Evolutionary conservation across 2,888 invertebrate genomes (phyloP).

Genomic region (Clanis bilineata): DNA sequence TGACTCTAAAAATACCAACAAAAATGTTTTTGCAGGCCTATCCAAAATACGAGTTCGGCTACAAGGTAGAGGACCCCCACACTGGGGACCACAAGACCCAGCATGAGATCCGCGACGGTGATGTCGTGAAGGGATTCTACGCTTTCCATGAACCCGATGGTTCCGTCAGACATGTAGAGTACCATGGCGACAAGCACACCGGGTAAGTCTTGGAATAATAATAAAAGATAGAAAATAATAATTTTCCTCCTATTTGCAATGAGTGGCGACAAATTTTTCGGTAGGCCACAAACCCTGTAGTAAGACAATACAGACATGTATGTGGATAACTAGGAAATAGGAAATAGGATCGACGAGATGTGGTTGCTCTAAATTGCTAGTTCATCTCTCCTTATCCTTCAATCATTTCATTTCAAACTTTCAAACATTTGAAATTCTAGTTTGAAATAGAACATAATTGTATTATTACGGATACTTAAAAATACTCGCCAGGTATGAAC

Average conservation of each 20-base stretch:
- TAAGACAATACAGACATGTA: no score
- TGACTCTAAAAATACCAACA: no score
- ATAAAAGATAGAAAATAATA: no score
- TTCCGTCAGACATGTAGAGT: constrained; percentile 67
- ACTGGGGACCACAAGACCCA: constrained; percentile 70
- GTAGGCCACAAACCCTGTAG: no score
- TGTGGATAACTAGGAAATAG: no score
- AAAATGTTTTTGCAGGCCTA: constrained; percentile 5
- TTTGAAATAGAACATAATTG: background rate
- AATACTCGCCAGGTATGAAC: no score
- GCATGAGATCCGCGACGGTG: constrained; percentile 64
- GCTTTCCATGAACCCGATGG: constrained; percentile 64
- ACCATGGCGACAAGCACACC: constrained; percentile 60
- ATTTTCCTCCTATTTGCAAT: background rate
- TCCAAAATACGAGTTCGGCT: constrained; percentile 24
- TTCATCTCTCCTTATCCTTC: no score
- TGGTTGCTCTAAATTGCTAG: no score
- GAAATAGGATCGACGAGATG: no score
- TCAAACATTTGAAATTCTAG: no score
- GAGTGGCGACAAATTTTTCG: no score
- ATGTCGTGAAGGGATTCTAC: constrained; percentile 42
- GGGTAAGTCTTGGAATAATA: constrained; percentile 41
- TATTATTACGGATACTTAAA: background rate
- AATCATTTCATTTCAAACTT: no score
- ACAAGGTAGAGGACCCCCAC: constrained; percentile 49